Conservation (phyloP, 2,888 invertebrate species). For the Amphiduros pacificus region DNA sequence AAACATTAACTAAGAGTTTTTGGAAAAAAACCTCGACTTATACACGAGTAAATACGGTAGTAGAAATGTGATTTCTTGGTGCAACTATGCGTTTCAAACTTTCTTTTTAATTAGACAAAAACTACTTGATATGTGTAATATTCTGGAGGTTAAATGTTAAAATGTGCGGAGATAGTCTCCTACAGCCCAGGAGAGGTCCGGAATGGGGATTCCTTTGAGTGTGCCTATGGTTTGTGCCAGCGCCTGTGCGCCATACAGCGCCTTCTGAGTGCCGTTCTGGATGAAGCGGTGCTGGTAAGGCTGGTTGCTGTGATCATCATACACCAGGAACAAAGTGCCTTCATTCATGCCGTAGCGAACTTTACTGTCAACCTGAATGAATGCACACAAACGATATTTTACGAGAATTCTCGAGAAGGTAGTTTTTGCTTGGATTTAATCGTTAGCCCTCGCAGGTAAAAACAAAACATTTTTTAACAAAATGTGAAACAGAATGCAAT, state of each 20-base stretch:
- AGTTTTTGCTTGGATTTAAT: too few species aligned
- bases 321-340: not conserved
- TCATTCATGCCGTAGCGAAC: not conserved
- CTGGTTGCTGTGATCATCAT: not conserved
- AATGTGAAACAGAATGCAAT: too few species aligned
- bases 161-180: not conserved
- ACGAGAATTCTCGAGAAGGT: too few species aligned
- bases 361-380: not conserved
- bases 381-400: too few species aligned
- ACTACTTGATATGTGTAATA: not conserved
- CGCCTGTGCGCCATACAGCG: not conserved
- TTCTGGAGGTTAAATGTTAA: not conserved
- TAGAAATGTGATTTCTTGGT: too few species aligned
- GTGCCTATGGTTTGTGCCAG: not conserved
- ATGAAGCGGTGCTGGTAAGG: not conserved
- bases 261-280: not conserved
- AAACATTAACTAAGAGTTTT: too few species aligned
- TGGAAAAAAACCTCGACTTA: too few species aligned
- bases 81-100: too few species aligned
- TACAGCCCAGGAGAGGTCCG: not conserved
- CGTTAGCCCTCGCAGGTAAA: too few species aligned
- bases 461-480: too few species aligned
- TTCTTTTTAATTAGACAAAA: not conserved
- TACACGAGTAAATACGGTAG: too few species aligned
- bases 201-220: too few species aligned